Evolutionary conservation across 2,797 vertebrate genomes (phyloP).

Genomic region (Acanthurus leucopareius): DNA sequence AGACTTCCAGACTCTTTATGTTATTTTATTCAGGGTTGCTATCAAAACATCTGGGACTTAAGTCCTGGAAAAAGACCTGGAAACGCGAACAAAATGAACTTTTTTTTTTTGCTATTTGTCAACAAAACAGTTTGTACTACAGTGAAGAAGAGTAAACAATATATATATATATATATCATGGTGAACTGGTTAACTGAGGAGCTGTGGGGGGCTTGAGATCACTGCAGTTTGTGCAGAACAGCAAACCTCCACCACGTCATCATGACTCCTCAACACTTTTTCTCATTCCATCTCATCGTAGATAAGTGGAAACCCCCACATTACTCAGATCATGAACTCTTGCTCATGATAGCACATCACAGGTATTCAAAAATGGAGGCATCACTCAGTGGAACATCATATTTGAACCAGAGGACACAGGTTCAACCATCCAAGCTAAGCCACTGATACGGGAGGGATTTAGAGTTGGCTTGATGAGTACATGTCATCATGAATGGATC

Average conservation of each 20-base stretch:
- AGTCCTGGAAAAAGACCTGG: too few relatives aligned
- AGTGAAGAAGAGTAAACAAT: not conserved
- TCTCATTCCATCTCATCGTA: not conserved
- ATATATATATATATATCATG: not conserved
- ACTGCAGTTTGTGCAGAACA: slow-evolving; percentile 2
- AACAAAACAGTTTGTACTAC: not conserved
- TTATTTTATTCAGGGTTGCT: too few relatives aligned
- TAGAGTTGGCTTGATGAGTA: slow-evolving; percentile 40
- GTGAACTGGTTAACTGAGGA: slow-evolving; percentile 15
- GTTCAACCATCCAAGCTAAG: slow-evolving; percentile 30
- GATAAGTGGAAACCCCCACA: slow-evolving; percentile 26
- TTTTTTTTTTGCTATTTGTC: not conserved
- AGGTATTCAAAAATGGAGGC: slow-evolving; percentile 6
- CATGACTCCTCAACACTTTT: slow-evolving; percentile 27
- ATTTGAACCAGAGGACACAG: slow-evolving; percentile 19
- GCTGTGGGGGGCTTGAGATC: not conserved
- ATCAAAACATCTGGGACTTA: too few relatives aligned
- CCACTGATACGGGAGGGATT: slow-evolving; percentile 28
- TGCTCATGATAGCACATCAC: not conserved
- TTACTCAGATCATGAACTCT: not conserved
- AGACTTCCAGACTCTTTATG: too few relatives aligned
- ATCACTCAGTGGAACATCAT: slow-evolving; percentile 7
- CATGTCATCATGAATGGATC: slow-evolving; percentile 46
- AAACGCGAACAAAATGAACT: too few relatives aligned
- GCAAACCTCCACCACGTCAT: not conserved